Base-by-base conservation (phyloP, 1,140 invertebrate species). In the Lucilia sericata region DNA sequence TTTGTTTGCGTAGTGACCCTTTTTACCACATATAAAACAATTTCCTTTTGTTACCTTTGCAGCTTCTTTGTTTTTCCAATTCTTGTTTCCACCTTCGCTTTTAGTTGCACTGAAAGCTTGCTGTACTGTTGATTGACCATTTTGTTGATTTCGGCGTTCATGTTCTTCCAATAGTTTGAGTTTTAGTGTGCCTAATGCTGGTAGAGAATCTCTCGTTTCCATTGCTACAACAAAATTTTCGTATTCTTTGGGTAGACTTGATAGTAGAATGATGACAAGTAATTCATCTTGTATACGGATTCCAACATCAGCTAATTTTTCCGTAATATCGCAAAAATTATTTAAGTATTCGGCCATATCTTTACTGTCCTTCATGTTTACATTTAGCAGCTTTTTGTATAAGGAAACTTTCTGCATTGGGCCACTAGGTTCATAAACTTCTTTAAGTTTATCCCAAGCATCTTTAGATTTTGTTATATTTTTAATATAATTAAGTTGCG, bases 161-260 rank as follows among this genome's bases (percentile, higher is more conserved):
- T 17, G 19, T 76, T 84, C 78, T 60, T 84, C 82, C 42, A 78
- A 55, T 8, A 84, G 65, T 25, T 82, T 78, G 1, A 78, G 13
- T 55, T 84, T 84, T 42, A 84, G 2, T 19, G 8, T 49, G 5
- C 14, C 14, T 13, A 82, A 70, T 3, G 14, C 7, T 5, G 84
- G 81, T 10, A 84, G 47, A 9, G 12, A 21, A 49, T 84, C 84
- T 14, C 80, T 25, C 2, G 81, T 78, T 70, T 84, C 84, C 12
- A 84, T 82, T 1, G 81, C 84, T 9, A 84, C 21, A 10, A 84
- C 74, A 82, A 84, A 83, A 60, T 83, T 84, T 47, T 84, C 84
- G 17, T 2, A 82, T 2, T 12, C n/a, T 21, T 65, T 47, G 7
- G 84, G 84, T 14, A 84, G 21, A 13, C 81, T 78, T 14, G 84